phyloP scores from a whole-genome alignment of 1,140 invertebrate genomes.

The Adoxophyes honmai region DNA sequence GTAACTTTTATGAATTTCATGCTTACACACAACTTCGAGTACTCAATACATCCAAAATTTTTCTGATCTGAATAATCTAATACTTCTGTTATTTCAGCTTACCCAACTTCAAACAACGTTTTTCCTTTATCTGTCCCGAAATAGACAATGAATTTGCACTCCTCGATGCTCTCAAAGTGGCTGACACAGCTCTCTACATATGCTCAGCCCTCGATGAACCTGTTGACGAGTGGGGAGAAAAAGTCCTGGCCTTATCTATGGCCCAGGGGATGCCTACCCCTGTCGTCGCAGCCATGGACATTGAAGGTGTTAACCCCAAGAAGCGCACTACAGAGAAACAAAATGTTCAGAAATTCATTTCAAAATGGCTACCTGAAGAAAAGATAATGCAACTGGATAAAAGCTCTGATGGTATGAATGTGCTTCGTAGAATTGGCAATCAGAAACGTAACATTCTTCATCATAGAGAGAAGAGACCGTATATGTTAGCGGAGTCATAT shows the following conservation, averaged over 20 bases:
- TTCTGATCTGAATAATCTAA: not conserved
- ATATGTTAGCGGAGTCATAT: constrained; percentile 89
- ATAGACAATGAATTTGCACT: constrained; percentile 84
- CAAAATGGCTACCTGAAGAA: constrained; percentile 89
- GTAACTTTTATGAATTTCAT: too few species aligned
- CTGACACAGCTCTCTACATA: constrained; percentile 88
- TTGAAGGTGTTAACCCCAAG: constrained; percentile 84
- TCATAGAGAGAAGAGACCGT: constrained; percentile 87
- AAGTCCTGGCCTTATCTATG: constrained; percentile 84
- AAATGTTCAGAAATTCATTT: constrained; percentile 84
- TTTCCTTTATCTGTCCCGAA: constrained; percentile 86
- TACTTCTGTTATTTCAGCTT: constrained; percentile 76
- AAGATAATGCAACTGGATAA: constrained; percentile 89
- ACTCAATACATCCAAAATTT: not conserved
- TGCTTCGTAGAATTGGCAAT: constrained; percentile 87
- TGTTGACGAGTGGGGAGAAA: constrained; percentile 87
- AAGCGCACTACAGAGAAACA: constrained; percentile 87
- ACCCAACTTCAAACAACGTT: constrained; percentile 91
- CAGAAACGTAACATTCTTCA: constrained; percentile 87
- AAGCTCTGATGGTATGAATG: constrained; percentile 85
- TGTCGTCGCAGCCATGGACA: constrained; percentile 86
- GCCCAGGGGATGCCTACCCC: constrained; percentile 91
- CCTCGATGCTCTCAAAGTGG: constrained; percentile 91
- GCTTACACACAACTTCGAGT: too few species aligned
- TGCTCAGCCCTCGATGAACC: constrained; percentile 80